Base-by-base conservation (phyloP, 2,113 vertebrate species). In the Tachuris rubrigastra region DNA sequence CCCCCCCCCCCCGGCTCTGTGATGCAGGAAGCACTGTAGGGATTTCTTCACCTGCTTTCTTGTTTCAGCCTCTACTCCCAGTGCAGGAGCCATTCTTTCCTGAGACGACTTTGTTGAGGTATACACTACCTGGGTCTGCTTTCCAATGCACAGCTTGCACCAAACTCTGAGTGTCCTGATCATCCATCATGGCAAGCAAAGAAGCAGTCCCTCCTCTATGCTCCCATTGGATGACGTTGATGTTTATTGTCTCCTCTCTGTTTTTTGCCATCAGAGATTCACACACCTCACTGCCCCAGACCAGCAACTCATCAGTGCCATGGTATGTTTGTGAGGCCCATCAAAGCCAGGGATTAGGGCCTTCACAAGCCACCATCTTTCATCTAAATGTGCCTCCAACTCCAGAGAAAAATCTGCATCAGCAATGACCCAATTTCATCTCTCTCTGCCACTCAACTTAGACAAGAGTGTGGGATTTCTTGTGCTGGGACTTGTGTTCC, bases 391-490 rank as follows among this genome's bases (percentile, higher is more conserved):
- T 2, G 0, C 73, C 41, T 49, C 44, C 66, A 65, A n/a, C 66
- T 94, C 93, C 4, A 7, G 28, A 10, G 2, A 82, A 41, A 95
- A 87, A 89, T 67, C 73, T 55, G 75, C 68, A 67, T 31, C 33
- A 72, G 62, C 78, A 59, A 25, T 52, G 28, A 93, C 84, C 82
- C 71, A 85, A 23, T 95, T 96, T 97, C 9, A 8, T 80, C 69
- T 92, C 72, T 81, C 84, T 75, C 73, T 5, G 5, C 81, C 59
- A 68, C 69, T 68, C 91, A 91, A 62, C 65, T 95, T 50, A 89
- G 86, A 95, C 62, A 91, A 90, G 50, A 90, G 47, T 0, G 4
- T 81, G 52, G 59, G 76, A 96, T 96, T 96, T 97, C 79, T 95
- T 90, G 90, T 82, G 52, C 90, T 66, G 76, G 56, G 63, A 78